Base-by-base conservation (phyloP, 1,140 invertebrate genomes). In the Apis dorsata region DNA sequence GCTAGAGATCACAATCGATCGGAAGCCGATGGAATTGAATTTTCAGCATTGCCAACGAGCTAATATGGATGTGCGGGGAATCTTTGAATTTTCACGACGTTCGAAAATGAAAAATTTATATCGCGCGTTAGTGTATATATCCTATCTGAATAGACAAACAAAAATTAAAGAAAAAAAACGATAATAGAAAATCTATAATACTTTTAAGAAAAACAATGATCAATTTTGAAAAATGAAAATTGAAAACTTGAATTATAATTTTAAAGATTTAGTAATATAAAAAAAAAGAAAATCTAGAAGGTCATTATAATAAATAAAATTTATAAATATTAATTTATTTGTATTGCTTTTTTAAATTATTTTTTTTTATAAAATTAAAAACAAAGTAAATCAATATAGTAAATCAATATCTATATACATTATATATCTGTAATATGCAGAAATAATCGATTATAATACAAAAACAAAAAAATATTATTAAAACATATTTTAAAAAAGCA, bases 1-100 rank as follows among this genome's bases (percentile, higher is more conserved):
- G 19, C 8, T 49, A 13, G 49, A 34, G 44, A 63, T 34, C 21
- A 49, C 19, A 24, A 76, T 76, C 79, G 72, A 81, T 81, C 72
- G 72, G 34, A 68, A 59, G 17, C 62, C 11, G 51, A 10, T 19
- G 63, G 44, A 76, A 81, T 81, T 81, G 72, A 81, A 81, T 76
- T 76, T 68, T 76, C 63, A 66, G 24, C 71, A 59, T 60, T 28
- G 55, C 72, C 72, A 34, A 53, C 72, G 53, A 15, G 17, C 9
- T 49, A n/a, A 59, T n/a, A 19, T 8, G 62, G 15, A 55, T 55
- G 34, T 34, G 55, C 51, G 28, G 24, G 19, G 15, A 21, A 73
- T 51, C 53, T 68, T 57, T 10, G n/a, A 68, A 59, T 76, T 81
- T 81, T 51, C 44, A 17, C 13, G 19, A 11, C 7, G 17, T 75